A percentile compares a stretch with the other conserved stretches of the same genome.
phyloP scores from a whole-genome alignment of 2,888 invertebrate genomes.

The Dolichomitus sp. region DNA sequence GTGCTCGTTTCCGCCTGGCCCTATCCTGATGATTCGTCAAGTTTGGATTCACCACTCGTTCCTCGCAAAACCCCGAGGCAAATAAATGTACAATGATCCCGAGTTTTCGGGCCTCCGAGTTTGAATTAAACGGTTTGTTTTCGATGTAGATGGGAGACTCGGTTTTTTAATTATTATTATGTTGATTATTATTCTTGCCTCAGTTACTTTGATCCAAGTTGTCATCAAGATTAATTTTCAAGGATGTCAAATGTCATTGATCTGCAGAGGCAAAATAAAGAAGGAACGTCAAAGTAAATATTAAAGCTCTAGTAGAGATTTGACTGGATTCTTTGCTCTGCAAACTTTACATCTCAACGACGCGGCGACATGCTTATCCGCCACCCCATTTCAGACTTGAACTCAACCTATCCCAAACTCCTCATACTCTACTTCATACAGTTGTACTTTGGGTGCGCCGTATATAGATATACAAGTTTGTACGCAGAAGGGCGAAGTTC shows the following conservation, averaged over 20 bases:
- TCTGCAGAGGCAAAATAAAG: neutral
- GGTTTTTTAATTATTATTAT: conserved; percentile 45
- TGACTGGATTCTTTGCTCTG: neutral
- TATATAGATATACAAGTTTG: conserved; percentile 22
- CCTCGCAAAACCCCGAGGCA: conserved; percentile 54
- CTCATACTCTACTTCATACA: conserved; percentile 27
- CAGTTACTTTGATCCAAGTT: neutral
- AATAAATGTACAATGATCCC: conserved; percentile 67
- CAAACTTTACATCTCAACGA: neutral
- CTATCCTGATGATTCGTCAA: conserved; percentile 70
- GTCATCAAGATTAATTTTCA: neutral
- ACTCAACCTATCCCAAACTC: conserved; percentile 83
- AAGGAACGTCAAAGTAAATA: neutral
- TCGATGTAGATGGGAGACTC: conserved; percentile 24
- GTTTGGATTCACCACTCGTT: conserved; percentile 66
- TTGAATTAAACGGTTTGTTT: conserved; percentile 57
- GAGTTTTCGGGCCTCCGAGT: conserved; percentile 61
- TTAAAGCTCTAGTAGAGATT: neutral
- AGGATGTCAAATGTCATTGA: neutral
- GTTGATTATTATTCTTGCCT: conserved; percentile 54
- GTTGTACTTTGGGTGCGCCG: conserved; percentile 17
- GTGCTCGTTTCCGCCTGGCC: conserved; percentile 69
- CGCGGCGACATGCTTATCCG: conserved; percentile 48
- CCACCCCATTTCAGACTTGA: conserved; percentile 75
- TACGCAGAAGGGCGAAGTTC: conserved; percentile 80